Percentiles rank a stretch among this genome's conserved stretches.
Conservation (phyloP, 2,797 vertebrate genomes). For the Cryptoblepharus egeriae region DNA sequence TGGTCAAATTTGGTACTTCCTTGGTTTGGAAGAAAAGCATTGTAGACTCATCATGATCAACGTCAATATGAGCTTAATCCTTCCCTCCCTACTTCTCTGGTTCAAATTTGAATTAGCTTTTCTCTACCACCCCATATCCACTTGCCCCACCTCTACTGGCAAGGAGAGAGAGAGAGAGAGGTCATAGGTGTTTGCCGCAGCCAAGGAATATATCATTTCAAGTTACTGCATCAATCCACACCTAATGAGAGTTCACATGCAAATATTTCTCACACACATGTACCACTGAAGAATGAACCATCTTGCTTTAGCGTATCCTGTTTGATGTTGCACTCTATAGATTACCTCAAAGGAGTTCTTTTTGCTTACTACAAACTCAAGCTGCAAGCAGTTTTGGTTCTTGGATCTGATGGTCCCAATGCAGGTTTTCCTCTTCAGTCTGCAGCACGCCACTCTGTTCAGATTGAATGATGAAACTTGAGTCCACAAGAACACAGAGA, state of each 20-base stretch:
- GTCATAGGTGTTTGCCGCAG: not conserved
- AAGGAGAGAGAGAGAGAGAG: too few species aligned
- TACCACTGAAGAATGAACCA: not conserved
- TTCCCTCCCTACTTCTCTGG: too few species aligned
- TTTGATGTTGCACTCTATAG: not conserved
- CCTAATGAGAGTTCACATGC: not conserved
- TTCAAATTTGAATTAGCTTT: too few species aligned
- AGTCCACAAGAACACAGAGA: not conserved
- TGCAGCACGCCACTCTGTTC: rapidly evolving
- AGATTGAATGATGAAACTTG: not conserved
- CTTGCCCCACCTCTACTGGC: too few species aligned
- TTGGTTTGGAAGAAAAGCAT: too few species aligned
- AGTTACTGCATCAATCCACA: not conserved
- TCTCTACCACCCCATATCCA: too few species aligned
- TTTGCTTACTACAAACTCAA: conserved; percentile 40
- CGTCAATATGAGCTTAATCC: too few species aligned
- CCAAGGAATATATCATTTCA: not conserved
- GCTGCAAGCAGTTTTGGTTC: not conserved
- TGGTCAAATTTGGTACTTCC: too few species aligned
- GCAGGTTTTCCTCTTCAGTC: not conserved
- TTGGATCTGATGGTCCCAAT: not conserved
- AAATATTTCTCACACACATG: not conserved
- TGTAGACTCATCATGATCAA: too few species aligned
- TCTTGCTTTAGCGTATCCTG: conserved; percentile 13
- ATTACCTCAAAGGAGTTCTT: conserved; percentile 14